These are phyloP conservation scores for Basileuterus tristriatus DNA, from an alignment of 2,797 vertebrate species.

Conservation along the genomic window DNA sequence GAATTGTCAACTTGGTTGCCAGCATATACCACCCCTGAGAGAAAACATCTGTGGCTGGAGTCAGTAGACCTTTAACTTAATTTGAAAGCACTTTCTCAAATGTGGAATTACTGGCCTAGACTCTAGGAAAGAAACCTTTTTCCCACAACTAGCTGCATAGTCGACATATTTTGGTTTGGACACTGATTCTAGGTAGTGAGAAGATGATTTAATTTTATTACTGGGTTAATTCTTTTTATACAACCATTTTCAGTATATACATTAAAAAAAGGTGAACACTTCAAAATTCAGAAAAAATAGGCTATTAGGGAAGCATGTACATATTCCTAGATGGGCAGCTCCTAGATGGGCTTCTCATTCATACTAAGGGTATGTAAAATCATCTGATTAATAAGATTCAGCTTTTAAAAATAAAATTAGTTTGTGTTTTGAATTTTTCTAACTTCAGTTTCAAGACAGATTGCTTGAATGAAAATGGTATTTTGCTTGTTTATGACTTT, in stretches of 20 bases:
- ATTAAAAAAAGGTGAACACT: neutral
- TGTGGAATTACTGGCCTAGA: neutral
- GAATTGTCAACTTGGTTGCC: neutral
- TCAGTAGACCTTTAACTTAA: slow-evolving; percentile 12
- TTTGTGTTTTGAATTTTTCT: neutral
- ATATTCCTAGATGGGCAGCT: neutral
- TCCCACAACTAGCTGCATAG: neutral
- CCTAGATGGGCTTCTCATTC: neutral
- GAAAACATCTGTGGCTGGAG: slow-evolving; percentile 22
- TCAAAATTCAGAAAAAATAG: neutral
- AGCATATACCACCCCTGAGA: neutral
- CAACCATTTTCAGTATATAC: neutral
- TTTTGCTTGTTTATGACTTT: neutral
- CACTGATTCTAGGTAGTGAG: neutral
- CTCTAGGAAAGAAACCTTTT: slow-evolving; percentile 6
- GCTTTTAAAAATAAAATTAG: neutral
- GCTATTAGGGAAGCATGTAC: neutral
- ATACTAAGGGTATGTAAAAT: neutral
- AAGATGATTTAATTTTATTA: slow-evolving; percentile 1
- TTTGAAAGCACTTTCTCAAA: slow-evolving; percentile 32
- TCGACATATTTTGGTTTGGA: slow-evolving; percentile 23
- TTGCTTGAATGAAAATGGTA: neutral
- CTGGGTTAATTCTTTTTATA: neutral
- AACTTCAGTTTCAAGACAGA: neutral
- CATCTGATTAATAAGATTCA: neutral